phyloP scores from a whole-genome alignment of 2,797 vertebrate genomes.

The Microctenopoma lineatum region DNA sequence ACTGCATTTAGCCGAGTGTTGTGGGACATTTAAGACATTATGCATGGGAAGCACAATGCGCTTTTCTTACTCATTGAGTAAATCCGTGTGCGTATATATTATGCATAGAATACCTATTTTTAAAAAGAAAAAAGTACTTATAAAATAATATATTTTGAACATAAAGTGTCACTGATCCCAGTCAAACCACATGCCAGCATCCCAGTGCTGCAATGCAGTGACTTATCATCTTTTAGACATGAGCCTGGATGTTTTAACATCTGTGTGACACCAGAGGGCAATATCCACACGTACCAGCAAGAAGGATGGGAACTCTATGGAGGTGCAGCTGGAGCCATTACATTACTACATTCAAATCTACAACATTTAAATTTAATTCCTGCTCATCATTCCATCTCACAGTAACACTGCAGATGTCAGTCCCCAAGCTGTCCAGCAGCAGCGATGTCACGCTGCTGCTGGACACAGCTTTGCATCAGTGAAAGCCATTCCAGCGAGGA shows the following conservation, averaged over 20 bases:
- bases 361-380: background rate
- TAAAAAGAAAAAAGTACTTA: background rate
- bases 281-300: constrained; percentile 50
- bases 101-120: constrained; percentile 1
- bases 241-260: constrained; percentile 32
- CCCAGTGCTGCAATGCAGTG: constrained; percentile 84
- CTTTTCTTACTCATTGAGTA: background rate
- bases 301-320: background rate
- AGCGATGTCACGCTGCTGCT: background rate
- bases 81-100: background rate
- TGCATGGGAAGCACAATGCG: constrained; percentile 8
- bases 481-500: background rate
- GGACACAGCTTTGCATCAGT: background rate
- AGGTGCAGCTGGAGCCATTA: constrained; percentile 10
- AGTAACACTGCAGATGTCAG: background rate
- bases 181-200: constrained; percentile 50
- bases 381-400: background rate
- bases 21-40: constrained; percentile 5
- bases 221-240: constrained; percentile 45
- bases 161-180: constrained; percentile 33
- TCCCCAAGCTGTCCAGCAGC: too few species aligned
- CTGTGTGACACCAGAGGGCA: constrained; percentile 77
- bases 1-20: constrained; percentile 35
- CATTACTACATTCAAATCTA: background rate
- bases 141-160: constrained; percentile 27